Base-by-base conservation (phyloP, 2,888 invertebrate genomes). In the Parthenolecanium corni region DNA sequence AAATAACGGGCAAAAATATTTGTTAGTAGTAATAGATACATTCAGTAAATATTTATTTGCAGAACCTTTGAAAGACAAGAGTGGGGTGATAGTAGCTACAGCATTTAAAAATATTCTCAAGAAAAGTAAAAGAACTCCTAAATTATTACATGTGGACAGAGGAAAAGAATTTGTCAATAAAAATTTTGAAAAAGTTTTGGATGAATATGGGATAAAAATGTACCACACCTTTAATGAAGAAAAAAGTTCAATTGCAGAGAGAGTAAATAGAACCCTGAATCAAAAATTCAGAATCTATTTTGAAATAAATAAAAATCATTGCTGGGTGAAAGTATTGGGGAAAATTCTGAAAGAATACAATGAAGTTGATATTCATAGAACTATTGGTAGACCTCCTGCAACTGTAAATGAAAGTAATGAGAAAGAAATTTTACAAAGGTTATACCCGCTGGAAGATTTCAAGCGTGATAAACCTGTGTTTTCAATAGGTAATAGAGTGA, bases 251-350 rank as follows among this genome's bases (percentile, higher is more conserved):
- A 64, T 72, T 3, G 67, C 70, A 3, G 72, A 73, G 66, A 53
- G 73, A 4, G 70, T 70, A 14, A 69, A 71, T 64, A 53, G 70
- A 54, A 72, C 70, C 3, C 40, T 72, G 14, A 72, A 71, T 65
- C 66, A 67, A 24, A 68, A 65, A 61, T 67, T 71, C 63, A 71
- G 66, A 65, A 66, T 65, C 38, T 69, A 70, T 61, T 71, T 72
- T 52, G 69, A 69, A 1, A 54, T 64, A n/a, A 65, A 66, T 11
- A 67, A 68, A 16, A 68, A 67, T 0, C 66, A 64, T 12, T 64
- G 66, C 6, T 72, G 71, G 62, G 62, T 70, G 6, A 67, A 70
- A 54, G 65, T 70, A 12, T 61, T 72, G 47, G 65, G 66, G 25
- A 52, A 66, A 4, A 42, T 71, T 40, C 56, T 70, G 5, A 12